These are phyloP conservation scores for Bhutanitis thaidina DNA, from an alignment of 2,888 invertebrate species.

Conservation along the genomic window DNA sequence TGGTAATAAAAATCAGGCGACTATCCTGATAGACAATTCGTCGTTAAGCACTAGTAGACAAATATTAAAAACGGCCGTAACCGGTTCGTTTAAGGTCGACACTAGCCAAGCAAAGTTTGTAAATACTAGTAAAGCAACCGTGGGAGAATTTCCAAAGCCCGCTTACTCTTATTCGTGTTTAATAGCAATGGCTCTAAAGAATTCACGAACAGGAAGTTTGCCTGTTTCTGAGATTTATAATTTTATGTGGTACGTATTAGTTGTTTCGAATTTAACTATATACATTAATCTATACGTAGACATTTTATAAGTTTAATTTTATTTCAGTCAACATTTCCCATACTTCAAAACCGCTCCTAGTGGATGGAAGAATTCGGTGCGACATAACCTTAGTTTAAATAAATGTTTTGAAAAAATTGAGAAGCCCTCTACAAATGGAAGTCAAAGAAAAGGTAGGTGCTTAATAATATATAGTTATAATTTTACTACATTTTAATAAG, in stretches of 20 bases:
- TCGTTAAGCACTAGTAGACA: slow-evolving; percentile 68
- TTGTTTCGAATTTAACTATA: not conserved
- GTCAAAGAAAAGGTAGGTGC: slow-evolving; percentile 86
- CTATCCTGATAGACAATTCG: slow-evolving; percentile 74
- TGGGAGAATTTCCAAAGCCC: slow-evolving; percentile 93
- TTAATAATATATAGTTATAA: too few relatives aligned
- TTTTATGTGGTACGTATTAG: slow-evolving; percentile 93
- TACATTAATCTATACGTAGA: not conserved
- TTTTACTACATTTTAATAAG: too few relatives aligned
- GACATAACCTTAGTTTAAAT: slow-evolving; percentile 97
- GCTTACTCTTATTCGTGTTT: slow-evolving; percentile 98
- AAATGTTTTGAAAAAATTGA: slow-evolving; percentile 99
- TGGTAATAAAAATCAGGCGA: slow-evolving; percentile 68
- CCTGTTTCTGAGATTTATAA: slow-evolving; percentile 99
- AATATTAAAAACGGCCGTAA: slow-evolving; percentile 71
- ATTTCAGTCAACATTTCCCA: slow-evolving; percentile 95
- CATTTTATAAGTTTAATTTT: not conserved
- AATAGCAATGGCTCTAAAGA: slow-evolving; percentile 98
- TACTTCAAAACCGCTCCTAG: slow-evolving; percentile 99
- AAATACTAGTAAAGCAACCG: slow-evolving; percentile 63
- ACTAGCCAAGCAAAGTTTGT: slow-evolving; percentile 66
- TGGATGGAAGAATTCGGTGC: slow-evolving; percentile 99
- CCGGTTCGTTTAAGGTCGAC: slow-evolving; percentile 60
- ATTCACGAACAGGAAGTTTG: slow-evolving; percentile 94
- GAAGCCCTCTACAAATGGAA: slow-evolving; percentile 92